Evolutionary conservation across 92 coral and sea anemone genomes (phyloP), one percentile per base, ranked within the genome.

Genomic region (Palythoa grandiflora): DNA sequence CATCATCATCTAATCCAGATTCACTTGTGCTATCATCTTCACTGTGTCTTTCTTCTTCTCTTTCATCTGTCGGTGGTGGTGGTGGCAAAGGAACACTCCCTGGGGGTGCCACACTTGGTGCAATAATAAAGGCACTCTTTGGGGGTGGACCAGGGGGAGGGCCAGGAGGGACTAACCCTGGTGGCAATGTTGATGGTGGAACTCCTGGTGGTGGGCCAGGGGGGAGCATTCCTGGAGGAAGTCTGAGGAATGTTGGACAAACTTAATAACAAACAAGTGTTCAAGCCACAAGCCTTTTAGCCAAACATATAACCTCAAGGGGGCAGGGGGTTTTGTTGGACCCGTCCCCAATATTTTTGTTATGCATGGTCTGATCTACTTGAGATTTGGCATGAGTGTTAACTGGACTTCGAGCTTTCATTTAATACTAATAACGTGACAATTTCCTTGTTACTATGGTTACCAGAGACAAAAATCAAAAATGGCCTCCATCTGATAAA

Each of bases 1-100:
- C 99, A 44, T 96, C 99, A 35, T 93, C 95, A 54, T 95, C 98
- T 37, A 96, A 87, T 8, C 96, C 96, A 28, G 98, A 95, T 71
- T 95, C 98, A 77, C 98, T 95, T 19, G 98, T 95, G 59, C 97
- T 94, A 75, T 93, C 97, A 61, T 91, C 92, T 35, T 92, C 94
- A 79, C 96, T 89, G 60, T 94, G 87, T 76, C 75, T 92, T 35
- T 86, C 95, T 36, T 90, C 95, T 63, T 87, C 89, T 3, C 71
- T 84, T 37, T 73, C 92, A 59, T 89, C 93, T 38, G 55, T 6
- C 39, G 85, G 74, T 39, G 74, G 85, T 21, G 63, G 84, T 1
- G 54, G 85, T 6, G 57, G 85, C 38, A 61, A 14, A 16, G 79
- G 88, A 70, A 37, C 16, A 20, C 47, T 50, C n/a, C 20, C 80